Base-by-base conservation (phyloP, 1,140 invertebrate species). In the Pachyrhynchus sulphureomaculatus region DNA sequence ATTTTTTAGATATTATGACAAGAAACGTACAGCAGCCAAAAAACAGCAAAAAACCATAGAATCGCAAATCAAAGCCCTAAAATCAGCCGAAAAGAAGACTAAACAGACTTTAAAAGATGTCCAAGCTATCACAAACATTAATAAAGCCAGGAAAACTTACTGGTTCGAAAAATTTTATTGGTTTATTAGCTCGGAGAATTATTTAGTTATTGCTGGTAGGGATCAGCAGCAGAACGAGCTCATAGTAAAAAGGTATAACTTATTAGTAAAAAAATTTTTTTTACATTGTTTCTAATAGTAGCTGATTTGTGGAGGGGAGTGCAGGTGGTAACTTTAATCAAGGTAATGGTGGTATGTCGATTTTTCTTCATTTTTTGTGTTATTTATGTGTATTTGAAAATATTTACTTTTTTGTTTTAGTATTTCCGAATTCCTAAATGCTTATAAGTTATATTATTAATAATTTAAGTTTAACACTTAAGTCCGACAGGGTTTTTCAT, bases 81-180 rank as follows among this genome's bases (percentile, higher is more conserved):
- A 99, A 79, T 96, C 91, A 20, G 96, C 96, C 0, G 94, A 98
- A 71, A 89, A 87, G 65, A 98, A 97, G 77, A 96, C 96, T 0
- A 94, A 95, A 74, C 89, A 96, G 78, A 90, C 92, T 0, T 77
- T 99, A 9, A 98, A 99, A 77, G 94, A 99, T 76, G 72, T 96
- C 0, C 89, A 92, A 69, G 88, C 90, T 2, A 96, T 96, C 68
- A 92, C 92, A 51, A 95, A 86, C 69, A 99, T 99, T 61, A 92
- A 89, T 64, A 98, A 98, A 79, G 88, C 90, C 10, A 81, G 96
- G 42, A 97, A 96, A 79, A 87, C 87, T 0, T 92, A 88, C 77
- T 97, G 96, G 96, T 99, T 99, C 84, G 98, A 99, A 79, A 99
- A 99, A 76, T 99, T 99, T 77, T 92, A 90, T 73, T 99, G 98